Conservation (phyloP, 2,888 invertebrate genomes). For the Therioaphis trifolii region DNA sequence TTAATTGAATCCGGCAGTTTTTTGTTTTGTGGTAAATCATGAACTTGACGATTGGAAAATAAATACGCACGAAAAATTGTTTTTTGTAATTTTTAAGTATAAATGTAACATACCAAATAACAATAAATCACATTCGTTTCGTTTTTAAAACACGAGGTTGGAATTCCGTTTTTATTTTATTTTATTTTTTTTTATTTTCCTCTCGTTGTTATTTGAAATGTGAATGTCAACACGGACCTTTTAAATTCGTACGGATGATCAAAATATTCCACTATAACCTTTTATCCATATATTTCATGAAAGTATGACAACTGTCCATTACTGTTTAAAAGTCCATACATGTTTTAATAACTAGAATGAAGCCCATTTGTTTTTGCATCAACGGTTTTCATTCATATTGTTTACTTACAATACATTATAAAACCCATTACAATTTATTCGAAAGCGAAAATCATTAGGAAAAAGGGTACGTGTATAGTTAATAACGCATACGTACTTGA, state of each 20-base stretch:
- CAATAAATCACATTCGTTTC: conserved; percentile 12
- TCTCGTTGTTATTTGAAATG: background rate
- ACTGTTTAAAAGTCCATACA: background rate
- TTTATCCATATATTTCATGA: conserved; percentile 14
- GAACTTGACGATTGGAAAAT: no score
- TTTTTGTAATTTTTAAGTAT: no score
- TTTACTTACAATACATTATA: no score
- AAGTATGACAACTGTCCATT: conserved; percentile 16
- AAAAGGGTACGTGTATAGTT: no score
- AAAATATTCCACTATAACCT: conserved; percentile 5
- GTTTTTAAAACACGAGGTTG: background rate
- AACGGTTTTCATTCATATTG: no score
- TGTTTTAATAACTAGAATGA: conserved; percentile 7
- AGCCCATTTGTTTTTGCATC: no score
- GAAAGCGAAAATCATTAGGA: no score
- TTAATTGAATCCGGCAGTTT: no score
- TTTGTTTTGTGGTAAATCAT: no score
- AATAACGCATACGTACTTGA: background rate
- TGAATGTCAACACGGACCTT: conserved; percentile 30
- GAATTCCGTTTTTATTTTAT: conserved; percentile 30
- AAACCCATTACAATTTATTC: no score
- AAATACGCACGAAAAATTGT: no score
- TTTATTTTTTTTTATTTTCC: conserved; percentile 42
- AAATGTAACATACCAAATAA: background rate
- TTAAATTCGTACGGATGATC: conserved; percentile 12